A percentile compares a stretch with the other conserved stretches of the same genome.
phyloP scores from a whole-genome alignment of 2,797 vertebrate species.

The Agapornis canus region DNA sequence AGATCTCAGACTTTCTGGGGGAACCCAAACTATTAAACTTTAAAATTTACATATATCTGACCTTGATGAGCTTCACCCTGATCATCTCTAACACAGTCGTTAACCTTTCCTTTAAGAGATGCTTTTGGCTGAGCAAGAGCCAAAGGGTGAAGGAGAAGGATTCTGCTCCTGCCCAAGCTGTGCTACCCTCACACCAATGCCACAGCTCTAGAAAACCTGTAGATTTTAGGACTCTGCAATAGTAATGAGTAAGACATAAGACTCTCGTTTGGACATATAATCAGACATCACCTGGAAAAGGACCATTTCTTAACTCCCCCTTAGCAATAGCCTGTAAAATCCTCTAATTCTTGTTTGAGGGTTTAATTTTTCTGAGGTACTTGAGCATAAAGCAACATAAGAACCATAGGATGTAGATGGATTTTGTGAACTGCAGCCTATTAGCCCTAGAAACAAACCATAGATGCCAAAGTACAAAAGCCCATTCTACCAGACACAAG shows the following conservation, averaged over 20 bases:
- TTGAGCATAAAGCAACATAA: not conserved
- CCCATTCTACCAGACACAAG: not conserved
- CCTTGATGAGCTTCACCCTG: not conserved
- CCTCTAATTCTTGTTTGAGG: not conserved
- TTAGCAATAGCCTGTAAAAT: not conserved
- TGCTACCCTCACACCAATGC: not conserved
- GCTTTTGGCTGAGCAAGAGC: not conserved
- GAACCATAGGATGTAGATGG: rapidly evolving
- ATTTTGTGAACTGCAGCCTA: not conserved
- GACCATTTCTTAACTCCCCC: not conserved
- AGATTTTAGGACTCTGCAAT: not conserved
- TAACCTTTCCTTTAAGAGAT: not conserved
- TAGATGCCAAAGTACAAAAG: not conserved
- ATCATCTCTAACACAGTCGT: not conserved
- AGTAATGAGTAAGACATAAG: not conserved
- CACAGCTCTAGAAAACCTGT: not conserved
- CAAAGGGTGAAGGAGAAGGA: not conserved
- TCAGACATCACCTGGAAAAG: not conserved
- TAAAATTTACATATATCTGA: not conserved
- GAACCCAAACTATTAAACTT: not conserved
- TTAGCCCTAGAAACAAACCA: not conserved
- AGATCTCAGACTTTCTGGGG: not conserved
- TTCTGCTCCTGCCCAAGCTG: not conserved
- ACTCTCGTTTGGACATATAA: not conserved
- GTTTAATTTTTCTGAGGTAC: not conserved